phyloP scores from a whole-genome alignment of 2,113 vertebrate species.

The Marmota flaviventris region DNA sequence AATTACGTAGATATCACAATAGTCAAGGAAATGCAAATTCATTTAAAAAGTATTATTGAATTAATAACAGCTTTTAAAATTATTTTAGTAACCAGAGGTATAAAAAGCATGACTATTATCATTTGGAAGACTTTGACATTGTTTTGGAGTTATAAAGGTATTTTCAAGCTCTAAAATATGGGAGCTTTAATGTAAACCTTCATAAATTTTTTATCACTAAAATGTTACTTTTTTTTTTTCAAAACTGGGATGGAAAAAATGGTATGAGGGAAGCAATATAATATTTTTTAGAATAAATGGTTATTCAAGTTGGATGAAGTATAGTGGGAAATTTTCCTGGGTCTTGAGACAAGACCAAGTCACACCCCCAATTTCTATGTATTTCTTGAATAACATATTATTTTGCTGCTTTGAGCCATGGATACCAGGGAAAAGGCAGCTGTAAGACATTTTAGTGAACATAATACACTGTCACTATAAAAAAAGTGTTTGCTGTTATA shows the following conservation, averaged over 20 bases:
- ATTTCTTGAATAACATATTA: constrained; percentile 82
- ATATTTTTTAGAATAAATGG: constrained; percentile 63
- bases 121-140: neutral
- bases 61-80: neutral
- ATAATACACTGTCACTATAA: constrained; percentile 82
- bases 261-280: constrained; percentile 44
- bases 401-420: constrained; percentile 83
- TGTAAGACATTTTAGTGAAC: constrained; percentile 79
- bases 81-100: neutral
- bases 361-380: constrained; percentile 77
- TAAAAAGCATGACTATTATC: neutral
- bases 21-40: neutral
- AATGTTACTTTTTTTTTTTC: constrained; percentile 45
- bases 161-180: constrained; percentile 37
- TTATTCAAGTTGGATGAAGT: constrained; percentile 79
- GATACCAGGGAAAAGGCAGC: constrained; percentile 67
- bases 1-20: neutral
- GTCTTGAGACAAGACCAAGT: constrained; percentile 70
- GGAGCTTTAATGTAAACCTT: constrained; percentile 9
- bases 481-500: constrained; percentile 86
- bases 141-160: neutral
- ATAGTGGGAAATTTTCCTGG: constrained; percentile 71
- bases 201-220: constrained; percentile 61
- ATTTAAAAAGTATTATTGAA: constrained; percentile 2
- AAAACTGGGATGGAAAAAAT: constrained; percentile 29